Conservation (phyloP, 2,888 invertebrate genomes). For the Melangyna quadrimaculata region DNA sequence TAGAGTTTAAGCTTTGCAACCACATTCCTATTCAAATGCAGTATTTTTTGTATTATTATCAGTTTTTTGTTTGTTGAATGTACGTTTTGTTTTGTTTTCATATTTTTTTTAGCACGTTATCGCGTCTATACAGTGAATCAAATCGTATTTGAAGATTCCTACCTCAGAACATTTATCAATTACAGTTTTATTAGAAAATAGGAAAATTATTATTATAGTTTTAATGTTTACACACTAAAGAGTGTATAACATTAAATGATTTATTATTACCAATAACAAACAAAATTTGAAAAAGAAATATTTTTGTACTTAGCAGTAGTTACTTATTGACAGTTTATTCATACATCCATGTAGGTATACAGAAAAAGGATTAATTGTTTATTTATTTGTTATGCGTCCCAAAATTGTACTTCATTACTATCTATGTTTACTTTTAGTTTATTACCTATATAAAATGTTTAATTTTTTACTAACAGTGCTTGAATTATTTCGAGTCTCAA, state of each 20-base stretch:
- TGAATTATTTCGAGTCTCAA: conserved; percentile 35
- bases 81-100: conserved; percentile 49
- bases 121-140: conserved; percentile 57
- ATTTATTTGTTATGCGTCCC: conserved; percentile 64
- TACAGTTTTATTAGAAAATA: conserved; percentile 58
- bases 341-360: too few species aligned
- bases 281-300: conserved; percentile 37
- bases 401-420: conserved; percentile 49
- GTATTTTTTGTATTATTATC: conserved; percentile 55
- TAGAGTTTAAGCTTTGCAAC: conserved; percentile 65
- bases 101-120: conserved; percentile 59
- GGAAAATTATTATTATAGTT: conserved; percentile 41
- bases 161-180: conserved; percentile 63
- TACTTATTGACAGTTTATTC: conserved; percentile 56
- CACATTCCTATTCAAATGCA: conserved; percentile 71
- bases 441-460: background rate
- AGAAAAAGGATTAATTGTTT: conserved; percentile 29
- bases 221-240: conserved; percentile 16
- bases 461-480: conserved; percentile 29
- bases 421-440: conserved; percentile 25
- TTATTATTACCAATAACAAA: conserved; percentile 24
- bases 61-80: conserved; percentile 33
- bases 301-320: conserved; percentile 71
- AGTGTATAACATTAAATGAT: conserved; percentile 36
- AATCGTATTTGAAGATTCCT: conserved; percentile 66